phyloP scores from a whole-genome alignment of 2,113 vertebrate genomes.

The Raja brachyura region DNA sequence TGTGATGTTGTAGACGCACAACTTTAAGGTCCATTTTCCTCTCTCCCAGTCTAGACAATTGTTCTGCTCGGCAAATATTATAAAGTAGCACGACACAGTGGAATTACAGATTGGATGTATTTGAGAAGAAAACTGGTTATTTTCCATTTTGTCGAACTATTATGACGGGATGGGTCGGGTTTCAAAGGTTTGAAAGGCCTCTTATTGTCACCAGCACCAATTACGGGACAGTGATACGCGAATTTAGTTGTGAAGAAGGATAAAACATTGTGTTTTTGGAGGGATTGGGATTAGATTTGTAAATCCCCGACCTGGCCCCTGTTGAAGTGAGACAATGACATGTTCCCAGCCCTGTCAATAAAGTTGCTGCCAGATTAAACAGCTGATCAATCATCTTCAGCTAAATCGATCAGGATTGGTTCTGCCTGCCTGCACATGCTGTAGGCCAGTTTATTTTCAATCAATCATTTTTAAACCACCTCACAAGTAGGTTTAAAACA shows the following conservation, averaged over 20 bases:
- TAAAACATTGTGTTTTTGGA: background rate
- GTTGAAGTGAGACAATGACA: background rate
- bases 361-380: constrained; percentile 27
- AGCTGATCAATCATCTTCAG: constrained; percentile 32
- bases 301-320: background rate
- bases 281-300: constrained; percentile 26
- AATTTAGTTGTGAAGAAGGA: background rate
- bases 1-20: background rate
- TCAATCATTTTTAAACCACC: constrained; percentile 36
- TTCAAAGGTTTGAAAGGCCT: no score
- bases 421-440: constrained; percentile 29
- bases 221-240: no score
- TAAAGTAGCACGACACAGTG: background rate
- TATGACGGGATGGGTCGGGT: background rate
- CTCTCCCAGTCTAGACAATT: background rate
- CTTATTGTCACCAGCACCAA: no score
- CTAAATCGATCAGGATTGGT: constrained; percentile 23
- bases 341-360: constrained; percentile 26
- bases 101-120: background rate
- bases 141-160: background rate
- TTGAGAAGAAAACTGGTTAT: background rate
- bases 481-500: constrained; percentile 27
- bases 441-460: constrained; percentile 27
- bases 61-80: background rate
- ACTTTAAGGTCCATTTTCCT: background rate